Conservation (phyloP, 2,113 vertebrate genomes). For the Oxygymnocypris stewartii region DNA sequence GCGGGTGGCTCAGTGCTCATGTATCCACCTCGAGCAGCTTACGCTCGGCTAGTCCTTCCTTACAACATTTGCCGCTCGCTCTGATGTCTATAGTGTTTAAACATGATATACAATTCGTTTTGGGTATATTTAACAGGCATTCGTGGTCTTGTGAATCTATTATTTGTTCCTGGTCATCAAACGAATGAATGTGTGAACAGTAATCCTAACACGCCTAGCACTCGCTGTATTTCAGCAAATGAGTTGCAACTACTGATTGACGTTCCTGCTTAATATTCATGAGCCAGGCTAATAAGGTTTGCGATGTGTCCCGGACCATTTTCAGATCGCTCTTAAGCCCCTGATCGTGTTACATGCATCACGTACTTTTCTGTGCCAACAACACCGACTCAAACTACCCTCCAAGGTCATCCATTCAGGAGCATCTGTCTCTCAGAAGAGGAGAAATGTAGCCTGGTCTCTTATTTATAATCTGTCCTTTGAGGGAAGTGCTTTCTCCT, state of each 20-base stretch:
- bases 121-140: too few species aligned
- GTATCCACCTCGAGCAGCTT: too few species aligned
- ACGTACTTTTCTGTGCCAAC: conserved; percentile 21
- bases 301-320: background rate
- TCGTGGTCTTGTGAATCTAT: too few species aligned
- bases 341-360: background rate
- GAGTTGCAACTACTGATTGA: background rate
- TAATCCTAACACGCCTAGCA: background rate
- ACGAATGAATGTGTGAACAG: background rate
- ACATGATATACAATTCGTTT: too few species aligned
- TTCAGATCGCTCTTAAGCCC: background rate
- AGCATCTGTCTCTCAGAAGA: conserved; percentile 41
- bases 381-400: conserved; percentile 7
- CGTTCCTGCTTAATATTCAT: background rate
- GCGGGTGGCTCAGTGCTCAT: too few species aligned
- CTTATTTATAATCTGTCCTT: conserved; percentile 56
- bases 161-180: background rate
- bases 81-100: too few species aligned
- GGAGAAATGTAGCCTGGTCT: conserved; percentile 18
- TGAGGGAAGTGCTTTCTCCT: conserved; percentile 50
- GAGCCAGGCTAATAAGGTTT: background rate
- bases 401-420: conserved; percentile 51
- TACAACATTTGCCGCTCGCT: too few species aligned
- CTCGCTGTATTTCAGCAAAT: background rate
- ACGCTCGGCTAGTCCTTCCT: too few species aligned